These are phyloP conservation scores for Poeciliopsis paucimaculata DNA, from an alignment of 2,797 vertebrate genomes.

Conservation along the genomic window DNA sequence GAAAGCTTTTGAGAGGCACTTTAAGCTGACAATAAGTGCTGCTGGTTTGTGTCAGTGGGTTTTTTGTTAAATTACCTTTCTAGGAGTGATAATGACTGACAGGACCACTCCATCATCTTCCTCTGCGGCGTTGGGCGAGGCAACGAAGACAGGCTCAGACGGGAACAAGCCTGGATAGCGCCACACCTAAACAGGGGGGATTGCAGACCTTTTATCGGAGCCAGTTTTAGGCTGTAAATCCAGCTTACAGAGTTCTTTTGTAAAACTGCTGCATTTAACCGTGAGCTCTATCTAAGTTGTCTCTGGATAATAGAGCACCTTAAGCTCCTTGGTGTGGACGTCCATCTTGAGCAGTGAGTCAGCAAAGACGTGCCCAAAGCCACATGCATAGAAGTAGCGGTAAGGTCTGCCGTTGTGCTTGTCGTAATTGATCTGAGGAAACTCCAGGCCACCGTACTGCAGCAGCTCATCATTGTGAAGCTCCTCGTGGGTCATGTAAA, in stretches of 20 bases:
- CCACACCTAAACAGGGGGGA: constrained; percentile 84
- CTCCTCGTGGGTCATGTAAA: constrained; percentile 88
- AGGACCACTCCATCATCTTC: constrained; percentile 92
- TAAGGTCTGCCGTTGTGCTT: constrained; percentile 84
- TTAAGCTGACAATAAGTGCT: neutral
- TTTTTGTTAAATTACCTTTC: constrained; percentile 77
- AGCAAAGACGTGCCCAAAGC: constrained; percentile 86
- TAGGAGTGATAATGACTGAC: constrained; percentile 89
- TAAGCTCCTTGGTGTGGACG: constrained; percentile 87
- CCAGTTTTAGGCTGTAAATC: constrained; percentile 55
- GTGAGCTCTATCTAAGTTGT: constrained; percentile 22
- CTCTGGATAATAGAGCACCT: constrained; percentile 78
- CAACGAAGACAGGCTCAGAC: constrained; percentile 94
- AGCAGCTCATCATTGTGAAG: constrained; percentile 84
- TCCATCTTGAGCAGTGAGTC: constrained; percentile 92
- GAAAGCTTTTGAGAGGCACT: constrained; percentile 12
- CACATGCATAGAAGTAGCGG: constrained; percentile 90
- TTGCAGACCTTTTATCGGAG: constrained; percentile 46
- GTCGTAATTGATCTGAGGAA: constrained; percentile 92
- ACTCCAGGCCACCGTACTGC: constrained; percentile 88
- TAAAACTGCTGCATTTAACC: constrained; percentile 29
- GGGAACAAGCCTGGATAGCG: constrained; percentile 88
- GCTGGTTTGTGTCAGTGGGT: neutral
- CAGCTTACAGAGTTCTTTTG: constrained; percentile 20
- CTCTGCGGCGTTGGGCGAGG: constrained; percentile 81